phyloP scores from a whole-genome alignment of 2,888 invertebrate genomes.

The Rapana venosa region DNA sequence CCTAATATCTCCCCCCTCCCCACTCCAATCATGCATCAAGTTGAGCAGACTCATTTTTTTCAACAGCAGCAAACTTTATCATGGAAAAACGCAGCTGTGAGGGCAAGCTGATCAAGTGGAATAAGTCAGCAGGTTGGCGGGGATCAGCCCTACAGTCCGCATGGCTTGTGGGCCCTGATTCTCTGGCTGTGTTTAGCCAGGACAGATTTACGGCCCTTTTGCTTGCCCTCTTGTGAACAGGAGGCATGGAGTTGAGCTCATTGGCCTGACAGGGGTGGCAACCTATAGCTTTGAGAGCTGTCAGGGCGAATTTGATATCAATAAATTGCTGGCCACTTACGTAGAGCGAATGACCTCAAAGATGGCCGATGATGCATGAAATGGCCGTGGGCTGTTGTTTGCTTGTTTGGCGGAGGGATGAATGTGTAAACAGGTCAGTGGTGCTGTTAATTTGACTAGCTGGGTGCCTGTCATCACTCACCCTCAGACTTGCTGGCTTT shows the following conservation, averaged over 20 bases:
- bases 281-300: background rate
- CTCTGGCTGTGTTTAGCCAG: background rate
- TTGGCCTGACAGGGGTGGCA: background rate
- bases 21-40: conserved; percentile 12
- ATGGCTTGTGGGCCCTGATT: conserved; percentile 17
- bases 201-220: conserved; percentile 21
- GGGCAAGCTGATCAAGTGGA: background rate
- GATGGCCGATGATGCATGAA: background rate
- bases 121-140: conserved; percentile 3
- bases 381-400: background rate
- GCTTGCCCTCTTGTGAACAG: conserved; percentile 1
- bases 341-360: background rate
- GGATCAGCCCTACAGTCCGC: conserved; percentile 14
- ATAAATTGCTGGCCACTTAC: background rate
- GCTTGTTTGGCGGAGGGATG: background rate
- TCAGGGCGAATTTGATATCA: conserved; percentile 3
- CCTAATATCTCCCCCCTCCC: background rate
- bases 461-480: background rate
- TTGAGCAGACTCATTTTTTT: background rate
- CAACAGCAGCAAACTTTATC: background rate
- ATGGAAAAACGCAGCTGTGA: background rate
- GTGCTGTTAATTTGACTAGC: background rate
- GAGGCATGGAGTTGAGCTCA: conserved; percentile 1
- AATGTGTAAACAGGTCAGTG: background rate
- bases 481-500: background rate